Evolutionary conservation across 2,797 vertebrate genomes (phyloP).

Genomic region (Hemibagrus guttatus): DNA sequence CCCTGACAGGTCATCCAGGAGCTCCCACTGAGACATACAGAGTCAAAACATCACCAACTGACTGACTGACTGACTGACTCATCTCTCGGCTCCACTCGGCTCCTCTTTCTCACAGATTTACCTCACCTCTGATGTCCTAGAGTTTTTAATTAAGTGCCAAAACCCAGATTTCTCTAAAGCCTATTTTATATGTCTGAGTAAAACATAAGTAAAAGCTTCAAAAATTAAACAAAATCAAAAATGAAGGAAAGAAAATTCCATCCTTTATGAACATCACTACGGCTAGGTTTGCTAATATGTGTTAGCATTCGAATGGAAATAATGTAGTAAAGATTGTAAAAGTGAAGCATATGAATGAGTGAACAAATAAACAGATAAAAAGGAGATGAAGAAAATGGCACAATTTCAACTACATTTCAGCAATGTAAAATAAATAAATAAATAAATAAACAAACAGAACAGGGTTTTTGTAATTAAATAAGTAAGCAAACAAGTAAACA

Average conservation of each 20-base stretch:
- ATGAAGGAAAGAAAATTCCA: background rate
- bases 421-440: background rate
- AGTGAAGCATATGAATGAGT: background rate
- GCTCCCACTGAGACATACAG: constrained; percentile 62
- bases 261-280: background rate
- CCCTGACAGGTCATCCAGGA: constrained; percentile 66
- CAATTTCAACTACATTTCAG: background rate
- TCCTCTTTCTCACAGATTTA: background rate
- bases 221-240: background rate
- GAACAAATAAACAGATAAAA: background rate
- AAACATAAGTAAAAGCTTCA: background rate
- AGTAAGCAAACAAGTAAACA: constrained; percentile 10
- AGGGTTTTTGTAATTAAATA: background rate
- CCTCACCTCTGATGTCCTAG: background rate
- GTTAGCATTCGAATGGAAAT: background rate
- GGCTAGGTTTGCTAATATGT: background rate
- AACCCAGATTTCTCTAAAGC: background rate
- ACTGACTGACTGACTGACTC: background rate
- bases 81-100: background rate
- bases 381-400: background rate
- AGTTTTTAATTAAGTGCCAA: background rate
- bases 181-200: background rate
- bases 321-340: background rate
- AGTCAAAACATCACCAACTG: constrained; percentile 64
- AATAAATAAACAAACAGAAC: background rate